Evolutionary conservation across 2,113 vertebrate genomes (phyloP).

Genomic region (Silurus meridionalis): DNA sequence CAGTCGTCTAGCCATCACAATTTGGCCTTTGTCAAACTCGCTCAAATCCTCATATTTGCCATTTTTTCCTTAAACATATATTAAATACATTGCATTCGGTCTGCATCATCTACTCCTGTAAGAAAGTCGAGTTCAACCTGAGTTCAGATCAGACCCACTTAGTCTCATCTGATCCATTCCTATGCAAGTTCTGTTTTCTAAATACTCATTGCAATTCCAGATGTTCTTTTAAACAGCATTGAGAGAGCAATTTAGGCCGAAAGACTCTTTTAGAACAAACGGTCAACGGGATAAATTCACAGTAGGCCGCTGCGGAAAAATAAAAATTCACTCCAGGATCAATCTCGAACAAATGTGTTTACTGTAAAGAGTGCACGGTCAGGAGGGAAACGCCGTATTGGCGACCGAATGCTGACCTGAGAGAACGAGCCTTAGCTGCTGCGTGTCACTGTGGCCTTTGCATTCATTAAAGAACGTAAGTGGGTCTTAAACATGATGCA

Average conservation of each 20-base stretch:
- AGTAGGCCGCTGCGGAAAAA: too few species aligned
- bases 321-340: neutral
- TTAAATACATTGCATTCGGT: neutral
- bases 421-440: neutral
- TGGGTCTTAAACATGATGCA: neutral
- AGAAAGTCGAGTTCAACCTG: neutral
- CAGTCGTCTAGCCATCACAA: too few species aligned
- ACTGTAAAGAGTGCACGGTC: slow-evolving; percentile 12
- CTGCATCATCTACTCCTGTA: neutral
- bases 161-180: neutral
- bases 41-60: too few species aligned
- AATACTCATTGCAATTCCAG: neutral
- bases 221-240: neutral
- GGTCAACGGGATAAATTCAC: neutral
- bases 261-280: neutral
- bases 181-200: neutral
- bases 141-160: neutral
- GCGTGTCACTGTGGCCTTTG: slow-evolving; percentile 50
- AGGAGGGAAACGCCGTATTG: neutral
- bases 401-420: slow-evolving; percentile 34
- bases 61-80: neutral
- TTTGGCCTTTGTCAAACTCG: too few species aligned
- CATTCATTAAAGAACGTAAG: slow-evolving; percentile 46
- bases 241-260: neutral
- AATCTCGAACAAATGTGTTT: slow-evolving; percentile 30